phyloP scores from a whole-genome alignment of 1,140 invertebrate genomes.

The Drusus annulatus region DNA sequence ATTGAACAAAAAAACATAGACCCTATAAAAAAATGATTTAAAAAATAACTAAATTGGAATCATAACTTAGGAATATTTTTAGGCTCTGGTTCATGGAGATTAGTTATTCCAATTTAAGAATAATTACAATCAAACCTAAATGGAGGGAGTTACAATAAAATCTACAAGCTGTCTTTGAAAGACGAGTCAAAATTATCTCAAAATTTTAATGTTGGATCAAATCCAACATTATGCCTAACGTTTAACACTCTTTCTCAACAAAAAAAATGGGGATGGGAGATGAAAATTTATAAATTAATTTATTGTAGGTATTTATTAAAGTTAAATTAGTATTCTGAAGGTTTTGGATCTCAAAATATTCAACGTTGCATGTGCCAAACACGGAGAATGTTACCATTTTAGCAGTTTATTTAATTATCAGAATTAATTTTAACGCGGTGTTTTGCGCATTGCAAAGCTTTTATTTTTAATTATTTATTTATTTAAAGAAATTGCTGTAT shows the following conservation, averaged over 20 bases:
- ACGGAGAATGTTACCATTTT: constrained; percentile 20
- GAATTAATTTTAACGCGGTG: not conserved
- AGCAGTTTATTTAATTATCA: constrained; percentile 7
- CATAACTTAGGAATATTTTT: too few species aligned
- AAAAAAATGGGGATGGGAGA: constrained; percentile 17
- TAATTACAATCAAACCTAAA: too few species aligned
- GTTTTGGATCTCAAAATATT: constrained; percentile 38
- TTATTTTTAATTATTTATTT: not conserved
- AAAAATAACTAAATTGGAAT: too few species aligned
- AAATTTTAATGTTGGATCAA: too few species aligned
- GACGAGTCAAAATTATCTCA: too few species aligned
- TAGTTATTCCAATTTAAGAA: too few species aligned
- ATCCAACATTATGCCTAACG: too few species aligned
- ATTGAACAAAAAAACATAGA: too few species aligned
- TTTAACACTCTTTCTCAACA: not conserved
- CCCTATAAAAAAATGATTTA: too few species aligned
- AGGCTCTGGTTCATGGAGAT: too few species aligned
- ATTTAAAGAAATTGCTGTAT: not conserved
- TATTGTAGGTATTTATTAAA: constrained; percentile 3
- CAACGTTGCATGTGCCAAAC: constrained; percentile 35
- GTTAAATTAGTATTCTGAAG: constrained; percentile 4
- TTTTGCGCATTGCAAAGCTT: not conserved
- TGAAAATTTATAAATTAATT: constrained; percentile 18
- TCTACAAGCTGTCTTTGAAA: too few species aligned
- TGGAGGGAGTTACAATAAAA: too few species aligned